Conservation (phyloP, 2,888 invertebrate species). For the Rhingia campestris region DNA sequence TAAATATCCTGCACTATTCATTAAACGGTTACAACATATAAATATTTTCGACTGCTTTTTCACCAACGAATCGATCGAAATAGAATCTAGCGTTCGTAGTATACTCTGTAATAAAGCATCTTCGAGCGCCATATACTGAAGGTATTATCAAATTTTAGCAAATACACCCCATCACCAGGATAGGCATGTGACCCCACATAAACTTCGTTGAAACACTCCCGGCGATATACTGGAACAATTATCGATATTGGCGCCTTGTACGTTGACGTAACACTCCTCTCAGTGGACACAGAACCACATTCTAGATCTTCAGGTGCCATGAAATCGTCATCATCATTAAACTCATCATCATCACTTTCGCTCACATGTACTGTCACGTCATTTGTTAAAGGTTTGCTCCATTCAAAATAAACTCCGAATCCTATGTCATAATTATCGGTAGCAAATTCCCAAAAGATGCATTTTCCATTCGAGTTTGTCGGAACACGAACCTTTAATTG, state of each 20-base stretch:
- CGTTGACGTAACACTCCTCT: constrained; percentile 75
- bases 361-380: constrained; percentile 96
- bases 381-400: constrained; percentile 93
- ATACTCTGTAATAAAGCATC: constrained; percentile 99
- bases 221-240: constrained; percentile 96
- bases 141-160: constrained; percentile 99
- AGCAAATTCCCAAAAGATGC: constrained; percentile 99
- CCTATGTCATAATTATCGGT: constrained; percentile 99
- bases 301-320: constrained; percentile 86
- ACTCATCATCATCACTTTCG: constrained; percentile 93
- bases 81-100: constrained; percentile 90
- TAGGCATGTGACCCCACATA: constrained; percentile 98
- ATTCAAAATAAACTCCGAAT: constrained; percentile 99
- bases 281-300: constrained; percentile 83
- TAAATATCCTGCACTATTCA: constrained; percentile 12
- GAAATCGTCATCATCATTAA: constrained; percentile 83
- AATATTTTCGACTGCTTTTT: constrained; percentile 6
- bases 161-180: constrained; percentile 98
- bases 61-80: constrained; percentile 8
- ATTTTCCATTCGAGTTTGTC: constrained; percentile 95
- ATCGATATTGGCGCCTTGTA: constrained; percentile 85
- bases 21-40: constrained; percentile 43
- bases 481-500: constrained; percentile 91
- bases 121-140: constrained; percentile 99
- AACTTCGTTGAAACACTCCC: constrained; percentile 98